Conservation (phyloP, 2,113 vertebrate genomes). For the Chaenogobius annularis region DNA sequence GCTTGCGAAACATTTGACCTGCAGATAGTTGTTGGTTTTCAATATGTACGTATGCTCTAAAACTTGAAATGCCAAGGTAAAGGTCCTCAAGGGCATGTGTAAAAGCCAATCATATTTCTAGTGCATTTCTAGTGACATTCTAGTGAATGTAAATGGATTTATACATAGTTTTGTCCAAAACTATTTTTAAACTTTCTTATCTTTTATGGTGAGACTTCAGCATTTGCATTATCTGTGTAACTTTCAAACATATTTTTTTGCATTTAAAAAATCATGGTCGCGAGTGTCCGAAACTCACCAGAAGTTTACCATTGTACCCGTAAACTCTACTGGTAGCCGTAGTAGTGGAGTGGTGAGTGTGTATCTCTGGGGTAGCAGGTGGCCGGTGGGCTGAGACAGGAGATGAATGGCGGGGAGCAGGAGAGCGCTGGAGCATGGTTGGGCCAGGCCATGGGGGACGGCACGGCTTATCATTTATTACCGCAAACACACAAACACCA, state of each 20-base stretch:
- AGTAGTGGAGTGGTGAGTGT: slow-evolving; percentile 13
- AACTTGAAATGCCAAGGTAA: no score
- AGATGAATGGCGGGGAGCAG: slow-evolving; percentile 69
- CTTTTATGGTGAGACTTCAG: not conserved
- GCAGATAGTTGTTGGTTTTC: no score
- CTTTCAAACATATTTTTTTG: not conserved
- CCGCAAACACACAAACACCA: slow-evolving; percentile 35
- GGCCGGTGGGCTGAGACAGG: slow-evolving; percentile 58
- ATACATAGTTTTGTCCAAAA: no score
- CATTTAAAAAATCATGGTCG: not conserved
- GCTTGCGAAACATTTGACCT: no score
- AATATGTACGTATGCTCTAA: no score
- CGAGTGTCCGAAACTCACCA: not conserved
- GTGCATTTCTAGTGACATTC: no score
- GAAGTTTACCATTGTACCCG: not conserved
- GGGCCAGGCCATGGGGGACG: slow-evolving; percentile 69
- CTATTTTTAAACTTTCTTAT: not conserved
- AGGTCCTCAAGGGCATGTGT: no score
- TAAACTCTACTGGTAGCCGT: slow-evolving; percentile 7
- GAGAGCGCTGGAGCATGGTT: slow-evolving; percentile 65
- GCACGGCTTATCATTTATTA: slow-evolving; percentile 70
- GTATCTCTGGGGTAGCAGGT: slow-evolving; percentile 73
- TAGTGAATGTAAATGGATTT: no score
- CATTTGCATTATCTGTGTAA: not conserved
- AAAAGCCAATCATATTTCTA: no score